Percentiles rank a stretch among this genome's conserved stretches.
These are phyloP conservation scores for Eristalis arbustorum DNA, from an alignment of 2,888 invertebrate species.

Conservation along the genomic window DNA sequence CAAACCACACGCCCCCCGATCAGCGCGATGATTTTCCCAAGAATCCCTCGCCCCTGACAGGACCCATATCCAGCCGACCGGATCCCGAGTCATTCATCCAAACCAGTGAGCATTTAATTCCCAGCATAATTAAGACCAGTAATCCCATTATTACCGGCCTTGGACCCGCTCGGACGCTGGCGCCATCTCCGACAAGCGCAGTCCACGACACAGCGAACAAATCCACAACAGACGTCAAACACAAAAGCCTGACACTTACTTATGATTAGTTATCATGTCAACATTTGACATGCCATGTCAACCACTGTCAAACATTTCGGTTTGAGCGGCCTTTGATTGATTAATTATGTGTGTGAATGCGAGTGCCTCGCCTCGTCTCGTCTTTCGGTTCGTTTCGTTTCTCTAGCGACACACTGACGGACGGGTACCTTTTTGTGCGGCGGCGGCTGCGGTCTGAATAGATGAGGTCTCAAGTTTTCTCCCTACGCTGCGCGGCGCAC, in stretches of 20 bases:
- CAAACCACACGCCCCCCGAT: neutral
- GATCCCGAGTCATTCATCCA: conserved; percentile 24
- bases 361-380: neutral
- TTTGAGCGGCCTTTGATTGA: conserved; percentile 65
- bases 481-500: conserved; percentile 7
- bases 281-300: conserved; percentile 69
- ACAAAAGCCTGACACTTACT: conserved; percentile 67
- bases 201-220: conserved; percentile 5
- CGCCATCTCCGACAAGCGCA: conserved; percentile 36
- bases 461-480: conserved; percentile 38
- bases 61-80: neutral
- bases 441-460: conserved; percentile 14
- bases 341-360: conserved; percentile 61
- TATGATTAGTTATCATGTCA: conserved; percentile 71
- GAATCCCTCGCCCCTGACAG: neutral
- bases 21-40: neutral
- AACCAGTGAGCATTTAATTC: conserved; percentile 23
- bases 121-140: conserved; percentile 55
- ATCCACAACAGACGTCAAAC: conserved; percentile 62
- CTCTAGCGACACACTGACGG: conserved; percentile 3
- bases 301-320: conserved; percentile 70
- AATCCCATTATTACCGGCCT: conserved; percentile 59
- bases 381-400: neutral
- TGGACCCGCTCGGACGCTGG: conserved; percentile 33
- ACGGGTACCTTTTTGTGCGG: conserved; percentile 14